Evolutionary conservation across 2,113 vertebrate genomes (phyloP).

Genomic region (Ciconia boyciana): DNA sequence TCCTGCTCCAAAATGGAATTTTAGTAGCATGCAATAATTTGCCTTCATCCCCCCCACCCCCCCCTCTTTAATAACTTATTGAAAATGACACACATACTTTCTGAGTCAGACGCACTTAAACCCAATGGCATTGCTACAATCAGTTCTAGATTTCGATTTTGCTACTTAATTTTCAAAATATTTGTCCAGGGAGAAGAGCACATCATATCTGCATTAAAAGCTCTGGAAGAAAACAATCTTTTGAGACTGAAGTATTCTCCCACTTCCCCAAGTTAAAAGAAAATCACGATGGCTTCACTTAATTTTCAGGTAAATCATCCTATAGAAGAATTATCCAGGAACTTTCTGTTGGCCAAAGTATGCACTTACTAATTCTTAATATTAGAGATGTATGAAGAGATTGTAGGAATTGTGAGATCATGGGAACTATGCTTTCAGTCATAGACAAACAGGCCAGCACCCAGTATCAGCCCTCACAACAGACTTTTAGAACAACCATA

Average conservation of each 20-base stretch:
- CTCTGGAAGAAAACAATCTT: neutral
- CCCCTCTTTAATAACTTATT: neutral
- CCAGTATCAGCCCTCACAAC: neutral
- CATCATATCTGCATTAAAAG: neutral
- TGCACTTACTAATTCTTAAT: neutral
- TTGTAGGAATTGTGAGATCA: neutral
- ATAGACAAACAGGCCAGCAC: neutral
- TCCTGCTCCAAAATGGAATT: neutral
- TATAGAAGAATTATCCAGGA: neutral
- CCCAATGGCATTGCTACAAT: neutral
- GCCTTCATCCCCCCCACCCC: neutral
- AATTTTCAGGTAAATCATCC: neutral
- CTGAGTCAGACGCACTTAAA: neutral
- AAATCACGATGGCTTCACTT: neutral
- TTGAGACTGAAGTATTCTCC: neutral
- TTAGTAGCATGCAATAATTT: neutral
- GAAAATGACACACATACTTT: neutral
- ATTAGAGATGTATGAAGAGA: neutral
- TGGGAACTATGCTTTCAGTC: neutral
- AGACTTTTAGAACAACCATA: neutral
- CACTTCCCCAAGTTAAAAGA: neutral
- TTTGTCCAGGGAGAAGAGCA: neutral
- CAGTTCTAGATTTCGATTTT: neutral
- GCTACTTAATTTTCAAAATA: neutral
- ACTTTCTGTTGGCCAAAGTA: neutral